A percentile compares a stretch with the other conserved stretches of the same genome.
These are phyloP conservation scores for Crocallis elinguaria DNA, from an alignment of 2,888 invertebrate genomes.

Conservation along the genomic window DNA sequence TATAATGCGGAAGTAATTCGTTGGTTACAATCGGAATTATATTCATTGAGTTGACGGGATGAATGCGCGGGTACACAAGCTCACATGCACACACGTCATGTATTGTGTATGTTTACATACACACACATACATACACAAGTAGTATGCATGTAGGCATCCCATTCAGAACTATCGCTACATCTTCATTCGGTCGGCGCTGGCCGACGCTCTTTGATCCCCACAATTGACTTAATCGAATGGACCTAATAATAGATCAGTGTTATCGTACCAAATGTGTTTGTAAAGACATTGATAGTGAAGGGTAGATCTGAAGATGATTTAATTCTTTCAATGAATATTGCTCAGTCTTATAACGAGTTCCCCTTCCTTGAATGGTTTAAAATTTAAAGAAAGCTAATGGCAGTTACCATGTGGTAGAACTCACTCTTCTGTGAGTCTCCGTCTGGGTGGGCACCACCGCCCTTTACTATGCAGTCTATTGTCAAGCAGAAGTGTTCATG, in stretches of 20 bases:
- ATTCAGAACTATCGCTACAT: slow-evolving; percentile 51
- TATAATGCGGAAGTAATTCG: slow-evolving; percentile 25
- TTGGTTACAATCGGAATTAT: slow-evolving; percentile 26
- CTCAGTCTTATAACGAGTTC: too few species aligned
- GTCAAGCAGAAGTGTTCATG: too few species aligned
- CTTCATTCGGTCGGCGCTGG: slow-evolving; percentile 35
- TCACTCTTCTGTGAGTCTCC: too few species aligned
- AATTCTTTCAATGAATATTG: slow-evolving; percentile 16
- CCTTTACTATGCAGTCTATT: too few species aligned
- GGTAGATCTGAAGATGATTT: slow-evolving; percentile 37
- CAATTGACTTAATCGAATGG: slow-evolving; percentile 75
- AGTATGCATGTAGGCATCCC: slow-evolving; percentile 55
- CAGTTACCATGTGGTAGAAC: too few species aligned
- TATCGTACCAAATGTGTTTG: slow-evolving; percentile 46
- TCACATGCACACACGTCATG: background rate
- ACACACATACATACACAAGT: slow-evolving; percentile 31
- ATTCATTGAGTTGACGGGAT: slow-evolving; percentile 27
- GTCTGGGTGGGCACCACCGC: too few species aligned
- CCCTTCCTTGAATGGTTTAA: too few species aligned
- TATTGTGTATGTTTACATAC: background rate
- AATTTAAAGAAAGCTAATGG: too few species aligned
- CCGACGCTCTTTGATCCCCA: slow-evolving; percentile 56
- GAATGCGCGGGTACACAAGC: slow-evolving; percentile 36
- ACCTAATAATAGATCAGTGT: slow-evolving; percentile 61
- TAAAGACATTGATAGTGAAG: slow-evolving; percentile 46